phyloP scores from a whole-genome alignment of 1,140 invertebrate species.

The Battus philenor region DNA sequence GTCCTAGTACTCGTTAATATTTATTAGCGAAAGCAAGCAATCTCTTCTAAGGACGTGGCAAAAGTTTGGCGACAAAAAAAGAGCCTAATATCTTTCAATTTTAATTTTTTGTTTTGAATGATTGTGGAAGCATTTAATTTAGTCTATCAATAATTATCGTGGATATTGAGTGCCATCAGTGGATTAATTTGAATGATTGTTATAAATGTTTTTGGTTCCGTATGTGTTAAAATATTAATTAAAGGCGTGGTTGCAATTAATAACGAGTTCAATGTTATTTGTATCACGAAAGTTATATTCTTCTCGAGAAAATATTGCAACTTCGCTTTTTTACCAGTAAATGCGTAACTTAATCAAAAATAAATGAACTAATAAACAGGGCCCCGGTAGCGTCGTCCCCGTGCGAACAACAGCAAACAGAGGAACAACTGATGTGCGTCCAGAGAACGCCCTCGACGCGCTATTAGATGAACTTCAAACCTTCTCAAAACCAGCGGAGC shows the following conservation, averaged over 20 bases:
- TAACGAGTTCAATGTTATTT: neutral
- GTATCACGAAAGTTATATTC: neutral
- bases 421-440: slow-evolving; percentile 82
- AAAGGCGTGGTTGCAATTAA: slow-evolving; percentile 41
- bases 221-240: slow-evolving; percentile 39
- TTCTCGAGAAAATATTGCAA: slow-evolving; percentile 31
- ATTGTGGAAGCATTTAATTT: slow-evolving; percentile 62
- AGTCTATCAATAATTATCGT: slow-evolving; percentile 47
- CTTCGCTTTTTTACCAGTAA: slow-evolving; percentile 41
- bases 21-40: no score
- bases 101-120: slow-evolving; percentile 66
- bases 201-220: slow-evolving; percentile 50
- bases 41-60: neutral
- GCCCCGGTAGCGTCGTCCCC: slow-evolving; percentile 80
- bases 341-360: slow-evolving; percentile 43
- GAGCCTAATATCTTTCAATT: slow-evolving; percentile 47
- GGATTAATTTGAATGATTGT: slow-evolving; percentile 56
- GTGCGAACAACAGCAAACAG: slow-evolving; percentile 80
- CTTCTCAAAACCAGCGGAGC: slow-evolving; percentile 81
- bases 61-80: slow-evolving; percentile 39
- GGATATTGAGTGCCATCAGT: slow-evolving; percentile 57
- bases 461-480: slow-evolving; percentile 94
- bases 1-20: neutral
- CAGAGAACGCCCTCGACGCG: slow-evolving; percentile 96
- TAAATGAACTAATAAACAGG: slow-evolving; percentile 63